phyloP scores from a whole-genome alignment of 2,888 invertebrate genomes.

The Apantesis nais region DNA sequence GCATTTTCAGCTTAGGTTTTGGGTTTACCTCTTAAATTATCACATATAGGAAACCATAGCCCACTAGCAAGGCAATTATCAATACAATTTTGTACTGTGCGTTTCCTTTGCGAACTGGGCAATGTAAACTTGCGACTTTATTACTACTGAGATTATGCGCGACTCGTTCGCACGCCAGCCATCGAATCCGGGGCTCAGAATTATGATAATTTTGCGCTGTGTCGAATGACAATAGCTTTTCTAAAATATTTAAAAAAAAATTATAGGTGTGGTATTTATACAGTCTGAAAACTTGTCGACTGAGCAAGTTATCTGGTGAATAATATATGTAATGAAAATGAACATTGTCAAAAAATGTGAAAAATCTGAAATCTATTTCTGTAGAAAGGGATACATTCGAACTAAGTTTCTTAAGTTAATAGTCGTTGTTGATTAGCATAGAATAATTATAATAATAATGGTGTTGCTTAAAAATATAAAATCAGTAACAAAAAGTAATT shows the following conservation, averaged over 20 bases:
- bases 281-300: not conserved
- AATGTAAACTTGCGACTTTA: constrained; percentile 45
- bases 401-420: not conserved
- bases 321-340: not conserved
- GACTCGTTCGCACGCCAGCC: not conserved
- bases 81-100: constrained; percentile 47
- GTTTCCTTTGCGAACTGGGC: constrained; percentile 16
- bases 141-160: constrained; percentile 10
- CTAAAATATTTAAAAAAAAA: not conserved
- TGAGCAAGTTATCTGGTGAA: not conserved
- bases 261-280: not conserved
- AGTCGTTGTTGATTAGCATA: too few species aligned
- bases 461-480: too few species aligned
- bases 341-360: not conserved
- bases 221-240: not conserved
- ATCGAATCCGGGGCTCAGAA: not conserved
- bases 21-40: constrained; percentile 26
- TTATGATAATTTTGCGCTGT: not conserved
- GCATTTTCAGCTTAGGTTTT: not conserved
- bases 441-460: too few species aligned
- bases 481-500: too few species aligned
- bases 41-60: constrained; percentile 39
- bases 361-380: not conserved
- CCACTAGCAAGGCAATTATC: constrained; percentile 45
- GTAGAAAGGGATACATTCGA: not conserved